Evolutionary conservation across 1,140 invertebrate genomes (phyloP).

Genomic region (Drosophila repleta): DNA sequence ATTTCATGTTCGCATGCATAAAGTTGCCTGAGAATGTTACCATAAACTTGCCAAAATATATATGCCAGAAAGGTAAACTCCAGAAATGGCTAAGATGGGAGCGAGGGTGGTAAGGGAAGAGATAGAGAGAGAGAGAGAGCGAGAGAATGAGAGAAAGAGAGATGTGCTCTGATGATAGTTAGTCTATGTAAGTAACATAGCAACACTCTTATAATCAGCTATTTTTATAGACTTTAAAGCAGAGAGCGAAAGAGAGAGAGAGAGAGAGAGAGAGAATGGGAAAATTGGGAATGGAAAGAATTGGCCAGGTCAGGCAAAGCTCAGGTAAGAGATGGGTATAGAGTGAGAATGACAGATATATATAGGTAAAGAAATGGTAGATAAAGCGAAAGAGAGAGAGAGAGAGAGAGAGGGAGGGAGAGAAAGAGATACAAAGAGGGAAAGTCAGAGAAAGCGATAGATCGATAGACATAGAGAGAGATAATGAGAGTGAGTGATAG

Average conservation of each 20-base stretch:
- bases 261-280: no score
- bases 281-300: no score
- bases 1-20: neutral
- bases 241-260: no score
- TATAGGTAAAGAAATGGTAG: neutral
- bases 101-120: neutral
- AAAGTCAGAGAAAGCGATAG: neutral
- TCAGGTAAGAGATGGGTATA: no score
- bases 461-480: neutral
- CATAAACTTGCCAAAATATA: slow-evolving; percentile 2
- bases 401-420: neutral
- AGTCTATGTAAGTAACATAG: no score
- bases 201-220: no score
- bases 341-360: neutral
- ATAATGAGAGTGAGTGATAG: no score
- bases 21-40: slow-evolving; percentile 5
- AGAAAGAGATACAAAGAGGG: neutral
- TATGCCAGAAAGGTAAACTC: neutral
- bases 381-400: neutral
- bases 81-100: no score
- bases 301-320: no score
- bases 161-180: no score
- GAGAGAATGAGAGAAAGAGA: neutral
- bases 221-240: no score
- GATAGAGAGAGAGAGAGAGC: neutral